Evolutionary conservation across 2,797 vertebrate species (phyloP).

Genomic region (Lindbergichthys nudifrons): DNA sequence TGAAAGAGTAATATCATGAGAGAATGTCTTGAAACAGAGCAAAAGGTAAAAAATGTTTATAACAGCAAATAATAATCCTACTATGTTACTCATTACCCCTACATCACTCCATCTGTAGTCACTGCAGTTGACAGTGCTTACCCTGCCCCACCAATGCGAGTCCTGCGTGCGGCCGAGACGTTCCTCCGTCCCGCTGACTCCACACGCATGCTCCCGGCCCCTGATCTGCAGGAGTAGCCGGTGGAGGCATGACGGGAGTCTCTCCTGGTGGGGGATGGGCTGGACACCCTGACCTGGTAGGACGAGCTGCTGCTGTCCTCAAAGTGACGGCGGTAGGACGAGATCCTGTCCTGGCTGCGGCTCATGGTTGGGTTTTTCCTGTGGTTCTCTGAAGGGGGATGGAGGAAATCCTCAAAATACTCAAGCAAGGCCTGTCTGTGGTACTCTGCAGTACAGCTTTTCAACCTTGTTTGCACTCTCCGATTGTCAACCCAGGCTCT

Average conservation of each 20-base stretch:
- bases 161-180: slow-evolving; percentile 74
- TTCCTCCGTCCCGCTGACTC: slow-evolving; percentile 78
- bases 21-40: background rate
- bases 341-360: slow-evolving; percentile 84
- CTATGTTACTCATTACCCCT: background rate
- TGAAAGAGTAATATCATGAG: background rate
- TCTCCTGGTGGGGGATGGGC: slow-evolving; percentile 81
- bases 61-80: background rate
- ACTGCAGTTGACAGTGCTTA: slow-evolving; percentile 50
- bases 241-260: slow-evolving; percentile 65
- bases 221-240: slow-evolving; percentile 68
- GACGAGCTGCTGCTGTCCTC: slow-evolving; percentile 77
- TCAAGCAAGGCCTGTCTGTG: slow-evolving; percentile 15
- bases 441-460: slow-evolving; percentile 28
- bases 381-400: slow-evolving; percentile 17
- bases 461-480: slow-evolving; percentile 34
- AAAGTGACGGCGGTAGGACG: slow-evolving; percentile 84
- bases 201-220: slow-evolving; percentile 59
- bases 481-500: slow-evolving; percentile 5
- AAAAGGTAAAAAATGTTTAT: background rate
- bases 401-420: background rate
- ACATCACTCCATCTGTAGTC: background rate
- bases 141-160: slow-evolving; percentile 73
- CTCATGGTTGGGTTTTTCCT: slow-evolving; percentile 74
- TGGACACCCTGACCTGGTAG: slow-evolving; percentile 84